A percentile compares a stretch with the other conserved stretches of the same genome.
Conservation (phyloP, 1,140 invertebrate species). For the Drosophila dunni region DNA sequence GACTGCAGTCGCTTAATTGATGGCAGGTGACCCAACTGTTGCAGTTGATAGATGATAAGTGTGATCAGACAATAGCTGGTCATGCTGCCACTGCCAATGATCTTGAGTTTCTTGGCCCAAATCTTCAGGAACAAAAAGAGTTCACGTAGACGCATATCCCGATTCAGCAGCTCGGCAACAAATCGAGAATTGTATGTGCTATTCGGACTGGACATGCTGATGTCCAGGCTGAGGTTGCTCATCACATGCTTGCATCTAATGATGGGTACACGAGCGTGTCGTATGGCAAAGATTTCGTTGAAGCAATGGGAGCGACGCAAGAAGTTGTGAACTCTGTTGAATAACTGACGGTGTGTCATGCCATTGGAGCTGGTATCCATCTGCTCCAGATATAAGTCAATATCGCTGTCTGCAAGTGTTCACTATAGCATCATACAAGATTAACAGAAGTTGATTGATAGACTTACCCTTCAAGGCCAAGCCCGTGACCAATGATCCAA, state of each 20-base stretch:
- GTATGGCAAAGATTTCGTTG: slow-evolving; percentile 59
- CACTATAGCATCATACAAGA: too few relatives aligned
- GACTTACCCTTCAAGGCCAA: slow-evolving; percentile 66
- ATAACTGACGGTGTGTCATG: slow-evolving; percentile 41
- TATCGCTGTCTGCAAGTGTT: slow-evolving; percentile 64
- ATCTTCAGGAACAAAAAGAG: slow-evolving; percentile 70
- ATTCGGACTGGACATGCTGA: slow-evolving; percentile 71
- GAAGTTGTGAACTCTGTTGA: slow-evolving; percentile 50
- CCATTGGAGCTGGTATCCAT: slow-evolving; percentile 6
- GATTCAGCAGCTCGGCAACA: slow-evolving; percentile 49
- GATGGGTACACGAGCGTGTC: slow-evolving; percentile 74
- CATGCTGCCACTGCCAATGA: slow-evolving; percentile 68
- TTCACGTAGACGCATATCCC: slow-evolving; percentile 59
- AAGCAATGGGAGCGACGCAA: slow-evolving; percentile 60
- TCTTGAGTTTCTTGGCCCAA: slow-evolving; percentile 69
- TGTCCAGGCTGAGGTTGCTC: slow-evolving; percentile 69
- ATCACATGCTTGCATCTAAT: slow-evolving; percentile 68
- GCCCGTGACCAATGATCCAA: slow-evolving; percentile 74
- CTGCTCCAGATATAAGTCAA: slow-evolving; percentile 67
- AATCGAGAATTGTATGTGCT: slow-evolving; percentile 72
- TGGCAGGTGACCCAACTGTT: slow-evolving; percentile 52
- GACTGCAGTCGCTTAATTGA: slow-evolving; percentile 63
- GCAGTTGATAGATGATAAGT: slow-evolving; percentile 66
- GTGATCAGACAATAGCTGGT: slow-evolving; percentile 74
- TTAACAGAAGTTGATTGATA: background rate